phyloP scores from a whole-genome alignment of 2,888 invertebrate species.

The Drosophila ustulata region DNA sequence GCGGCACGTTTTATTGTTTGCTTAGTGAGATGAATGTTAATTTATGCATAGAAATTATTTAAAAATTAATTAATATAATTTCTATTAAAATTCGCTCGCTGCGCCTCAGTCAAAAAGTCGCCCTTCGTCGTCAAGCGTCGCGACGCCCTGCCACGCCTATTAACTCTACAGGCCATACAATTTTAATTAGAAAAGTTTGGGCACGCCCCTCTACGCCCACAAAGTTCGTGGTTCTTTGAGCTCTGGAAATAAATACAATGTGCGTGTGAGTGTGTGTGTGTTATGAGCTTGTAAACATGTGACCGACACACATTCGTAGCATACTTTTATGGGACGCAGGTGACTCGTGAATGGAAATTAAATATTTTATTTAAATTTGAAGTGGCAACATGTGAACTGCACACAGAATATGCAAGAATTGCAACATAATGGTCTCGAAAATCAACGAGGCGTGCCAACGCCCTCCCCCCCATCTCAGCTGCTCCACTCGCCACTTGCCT shows the following conservation, averaged over 20 bases:
- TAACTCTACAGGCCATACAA: constrained; percentile 61
- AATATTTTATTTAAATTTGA: constrained; percentile 47
- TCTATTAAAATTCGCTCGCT: constrained; percentile 57
- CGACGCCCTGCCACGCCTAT: constrained; percentile 18
- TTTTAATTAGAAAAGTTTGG: constrained; percentile 76
- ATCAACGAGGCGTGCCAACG: constrained; percentile 49
- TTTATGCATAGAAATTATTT: constrained; percentile 71
- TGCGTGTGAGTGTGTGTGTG: not conserved
- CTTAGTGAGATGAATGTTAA: constrained; percentile 47
- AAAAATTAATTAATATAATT: constrained; percentile 73
- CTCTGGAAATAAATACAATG: constrained; percentile 24
- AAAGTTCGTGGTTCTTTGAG: constrained; percentile 25
- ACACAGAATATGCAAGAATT: constrained; percentile 23
- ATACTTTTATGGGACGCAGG: constrained; percentile 51
- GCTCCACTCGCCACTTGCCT: constrained; percentile 16
- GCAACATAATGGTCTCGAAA: constrained; percentile 35
- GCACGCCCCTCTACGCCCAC: constrained; percentile 21
- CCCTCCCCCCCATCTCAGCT: not conserved
- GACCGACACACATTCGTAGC: constrained; percentile 24
- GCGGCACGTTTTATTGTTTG: constrained; percentile 36
- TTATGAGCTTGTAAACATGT: constrained; percentile 23
- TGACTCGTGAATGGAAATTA: constrained; percentile 28
- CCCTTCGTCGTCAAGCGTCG: not conserved
- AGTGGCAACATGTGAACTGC: constrained; percentile 28
- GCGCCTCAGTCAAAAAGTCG: constrained; percentile 9